These are phyloP conservation scores for Oryzias curvinotus DNA, from an alignment of 2,113 vertebrate species.

Conservation along the genomic window DNA sequence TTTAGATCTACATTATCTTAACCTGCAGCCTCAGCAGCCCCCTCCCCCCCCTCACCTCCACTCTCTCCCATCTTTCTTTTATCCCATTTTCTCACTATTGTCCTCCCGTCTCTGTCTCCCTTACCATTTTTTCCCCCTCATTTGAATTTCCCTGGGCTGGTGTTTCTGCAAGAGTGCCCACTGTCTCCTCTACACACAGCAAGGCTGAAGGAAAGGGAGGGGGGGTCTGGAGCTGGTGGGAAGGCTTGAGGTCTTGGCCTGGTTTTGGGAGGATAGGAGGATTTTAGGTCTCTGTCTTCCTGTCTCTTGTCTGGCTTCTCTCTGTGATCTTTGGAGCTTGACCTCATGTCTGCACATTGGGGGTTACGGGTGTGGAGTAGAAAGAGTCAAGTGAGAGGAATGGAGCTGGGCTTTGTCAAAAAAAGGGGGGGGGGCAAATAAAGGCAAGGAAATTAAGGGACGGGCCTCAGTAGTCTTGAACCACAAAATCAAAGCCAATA, in stretches of 20 bases:
- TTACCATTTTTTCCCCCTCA: constrained; percentile 69
- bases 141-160: constrained; percentile 94
- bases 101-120: constrained; percentile 33
- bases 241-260: constrained; percentile 69
- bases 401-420: constrained; percentile 46
- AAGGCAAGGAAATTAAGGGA: constrained; percentile 60
- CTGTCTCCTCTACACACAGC: constrained; percentile 70
- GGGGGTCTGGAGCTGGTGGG: constrained; percentile 67
- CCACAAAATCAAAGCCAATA: constrained; percentile 26
- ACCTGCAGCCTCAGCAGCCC: constrained; percentile 81
- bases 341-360: constrained; percentile 77
- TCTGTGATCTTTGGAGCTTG: constrained; percentile 83
- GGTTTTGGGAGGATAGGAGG: constrained; percentile 62
- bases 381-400: constrained; percentile 58
- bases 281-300: constrained; percentile 66
- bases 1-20: constrained; percentile 79
- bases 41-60: constrained; percentile 49
- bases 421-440: constrained; percentile 35
- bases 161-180: constrained; percentile 97
- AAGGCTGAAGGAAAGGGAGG: constrained; percentile 67
- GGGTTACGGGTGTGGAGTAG: constrained; percentile 69
- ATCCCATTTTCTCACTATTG: constrained; percentile 69
- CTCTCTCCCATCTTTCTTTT: constrained; percentile 68
- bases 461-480: constrained; percentile 52
- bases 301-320: constrained; percentile 64